Percentiles rank a stretch among this genome's conserved stretches.
Conservation (phyloP, 2,888 invertebrate species). For the Apoderus coryli region DNA sequence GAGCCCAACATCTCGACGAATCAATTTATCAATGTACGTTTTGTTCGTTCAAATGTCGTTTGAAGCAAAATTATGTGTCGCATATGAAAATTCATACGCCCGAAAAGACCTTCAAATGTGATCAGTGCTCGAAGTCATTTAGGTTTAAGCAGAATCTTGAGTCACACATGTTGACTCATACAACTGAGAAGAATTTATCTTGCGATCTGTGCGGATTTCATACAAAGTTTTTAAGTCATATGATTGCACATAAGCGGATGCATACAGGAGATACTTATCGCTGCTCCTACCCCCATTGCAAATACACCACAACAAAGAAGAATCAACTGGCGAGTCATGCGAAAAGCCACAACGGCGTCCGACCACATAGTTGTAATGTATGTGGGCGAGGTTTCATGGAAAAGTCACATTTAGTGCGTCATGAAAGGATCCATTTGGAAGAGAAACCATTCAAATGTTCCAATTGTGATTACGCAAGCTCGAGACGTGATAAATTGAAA, state of each 20-base stretch:
- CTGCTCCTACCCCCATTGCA: conserved; percentile 46
- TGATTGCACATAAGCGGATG: conserved; percentile 47
- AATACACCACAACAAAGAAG: conserved; percentile 47
- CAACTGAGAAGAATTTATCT: conserved; percentile 39
- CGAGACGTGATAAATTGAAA: conserved; percentile 49
- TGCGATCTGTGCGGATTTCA: conserved; percentile 55
- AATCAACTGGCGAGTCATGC: conserved; percentile 49
- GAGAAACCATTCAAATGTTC: conserved; percentile 49
- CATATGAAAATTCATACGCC: conserved; percentile 45
- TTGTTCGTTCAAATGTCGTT: conserved; percentile 42
- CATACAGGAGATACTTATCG: conserved; percentile 49
- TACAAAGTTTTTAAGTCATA: conserved; percentile 49
- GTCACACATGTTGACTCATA: conserved; percentile 41
- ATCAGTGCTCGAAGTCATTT: conserved; percentile 43
- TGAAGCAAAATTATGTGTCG: conserved; percentile 40
- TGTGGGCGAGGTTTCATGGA: conserved; percentile 52
- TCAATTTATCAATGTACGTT: conserved; percentile 36
- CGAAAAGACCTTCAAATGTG: conserved; percentile 42
- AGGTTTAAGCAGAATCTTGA: conserved; percentile 42
- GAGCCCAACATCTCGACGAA: conserved; percentile 40
- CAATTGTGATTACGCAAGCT: conserved; percentile 49
- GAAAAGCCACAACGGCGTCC: conserved; percentile 40
- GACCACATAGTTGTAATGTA: conserved; percentile 30
- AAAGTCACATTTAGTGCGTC: conserved; percentile 49
- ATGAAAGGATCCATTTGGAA: conserved; percentile 48